Evolutionary conservation across 2,797 vertebrate genomes (phyloP), one percentile per base, ranked within the genome.

Genomic region (Lutjanus argentimaculatus): DNA sequence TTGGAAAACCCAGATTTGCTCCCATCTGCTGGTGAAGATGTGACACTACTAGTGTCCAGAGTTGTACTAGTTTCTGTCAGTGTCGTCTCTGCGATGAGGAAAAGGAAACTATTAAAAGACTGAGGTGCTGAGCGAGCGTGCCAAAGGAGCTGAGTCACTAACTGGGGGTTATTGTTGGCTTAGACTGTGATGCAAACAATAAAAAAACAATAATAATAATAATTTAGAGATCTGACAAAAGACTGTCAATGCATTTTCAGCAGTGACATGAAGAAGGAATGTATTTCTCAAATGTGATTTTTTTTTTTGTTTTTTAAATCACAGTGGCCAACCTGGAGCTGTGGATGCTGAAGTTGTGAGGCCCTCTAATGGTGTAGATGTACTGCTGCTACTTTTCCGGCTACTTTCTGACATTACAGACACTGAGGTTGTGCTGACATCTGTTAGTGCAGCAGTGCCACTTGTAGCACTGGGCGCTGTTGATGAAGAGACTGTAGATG

Each of bases 21-120:
- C n/a, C 69, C 78, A 69, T 73, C 85, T 86, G 59, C 74, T 71
- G 76, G 67, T 63, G 66, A 72, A 76, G 56, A 64, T 22, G 46
- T 15, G 17, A 64, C 45, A 70, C 48, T 64, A 4, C 25, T 30
- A 10, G 56, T 49, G 53, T 45, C 4, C 40, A 2, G 17, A 57
- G 40, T 61, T 52, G 14, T 8, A 17, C 22, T 55, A 45, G 3
- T 61, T 30, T 74, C 67, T 65, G 43, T 56, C 40, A 13, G 36
- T 42, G 53, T 51, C n/a, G 45, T 62, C 10, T 16, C 75, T 77
- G 68, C 21, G 8, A 2, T 7, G 40, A 68, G 52, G 4, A 74
- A 15, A 64, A 70, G 53, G 17, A 55, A 48, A 17, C 5, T 64
- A 8, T 56, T 19, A 68, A 55, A 63, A 9, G n/a, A 2, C 16